Evolutionary conservation across 2,888 invertebrate genomes (phyloP), one percentile per base, ranked within the genome.

Genomic region (Euphydryas editha): DNA sequence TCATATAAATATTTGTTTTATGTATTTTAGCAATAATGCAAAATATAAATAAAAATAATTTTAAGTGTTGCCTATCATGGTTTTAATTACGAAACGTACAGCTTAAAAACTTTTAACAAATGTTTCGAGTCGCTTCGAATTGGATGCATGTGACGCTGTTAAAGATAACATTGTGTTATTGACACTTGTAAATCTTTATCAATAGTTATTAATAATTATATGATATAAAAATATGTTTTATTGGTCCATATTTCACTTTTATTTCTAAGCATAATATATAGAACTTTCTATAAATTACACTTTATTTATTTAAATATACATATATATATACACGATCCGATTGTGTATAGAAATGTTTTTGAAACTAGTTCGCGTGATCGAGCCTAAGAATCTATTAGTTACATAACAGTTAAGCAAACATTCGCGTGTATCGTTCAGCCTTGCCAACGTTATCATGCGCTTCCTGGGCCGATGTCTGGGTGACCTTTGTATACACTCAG

Each of bases 391-490:
- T 74, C 76, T 80, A 51, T 51, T 24, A 78, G 73, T 78, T 80
- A 79, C 85, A 81, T 84, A 85, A 85, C 76, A 68, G 67, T 61
- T 68, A 71, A 73, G 75, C 77, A 71, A 79, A 75, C 74, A 78
- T 76, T 81, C 70, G 80, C 81, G 79, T 81, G 83, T 78, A 79
- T 72, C 75, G 78, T 74, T 74, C 82, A 87, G 87, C 88, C 86
- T 88, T 88, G 89, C 84, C 81, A 82, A 76, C 82, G 86, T 84
- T 89, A 88, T 87, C 89, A 82, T 69, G 62, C 79, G 81, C 84
- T 90, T 90, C 90, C 90, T 88, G 89, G 85, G 81, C 83, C 82
- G 84, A 82, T 83, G 88, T 81, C 82, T 86, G 82, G 77, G 81
- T 84, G 88, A 90, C 89, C 90, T 90, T 90, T 90, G 87, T 80